Evolutionary conservation across 2,113 vertebrate species (phyloP).

Genomic region (Scatophagus argus): DNA sequence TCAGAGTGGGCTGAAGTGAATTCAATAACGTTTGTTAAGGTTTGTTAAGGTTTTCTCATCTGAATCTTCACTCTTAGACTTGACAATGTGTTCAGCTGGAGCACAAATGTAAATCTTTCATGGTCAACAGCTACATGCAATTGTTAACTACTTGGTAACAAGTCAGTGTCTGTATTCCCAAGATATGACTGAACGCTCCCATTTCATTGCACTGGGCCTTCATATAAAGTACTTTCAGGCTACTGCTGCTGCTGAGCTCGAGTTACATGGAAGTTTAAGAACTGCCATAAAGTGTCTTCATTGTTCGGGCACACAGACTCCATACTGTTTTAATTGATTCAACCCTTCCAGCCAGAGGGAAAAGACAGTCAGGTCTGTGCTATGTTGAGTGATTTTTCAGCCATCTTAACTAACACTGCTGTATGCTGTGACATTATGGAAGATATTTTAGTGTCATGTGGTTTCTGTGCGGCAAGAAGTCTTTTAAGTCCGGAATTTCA

Average conservation of each 20-base stretch:
- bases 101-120: not conserved
- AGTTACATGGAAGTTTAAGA: not conserved
- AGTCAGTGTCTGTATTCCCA: not conserved
- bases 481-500: not conserved
- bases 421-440: not conserved
- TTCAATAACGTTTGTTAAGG: not conserved
- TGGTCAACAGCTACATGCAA: not conserved
- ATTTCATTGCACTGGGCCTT: not conserved
- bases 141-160: no score
- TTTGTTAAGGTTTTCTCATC: no score
- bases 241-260: not conserved
- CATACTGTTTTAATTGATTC: not conserved
- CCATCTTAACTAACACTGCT: not conserved
- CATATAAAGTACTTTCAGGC: not conserved
- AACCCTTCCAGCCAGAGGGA: not conserved
- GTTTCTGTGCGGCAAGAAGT: not conserved
- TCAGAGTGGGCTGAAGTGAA: not conserved
- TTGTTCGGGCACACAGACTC: not conserved
- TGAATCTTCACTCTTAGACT: no score
- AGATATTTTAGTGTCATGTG: not conserved
- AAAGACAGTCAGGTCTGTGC: not conserved
- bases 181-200: not conserved
- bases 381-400: no score
- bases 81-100: not conserved
- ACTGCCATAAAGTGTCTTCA: not conserved